phyloP scores from a whole-genome alignment of 2,797 vertebrate genomes.

The Apodemus agrarius region DNA sequence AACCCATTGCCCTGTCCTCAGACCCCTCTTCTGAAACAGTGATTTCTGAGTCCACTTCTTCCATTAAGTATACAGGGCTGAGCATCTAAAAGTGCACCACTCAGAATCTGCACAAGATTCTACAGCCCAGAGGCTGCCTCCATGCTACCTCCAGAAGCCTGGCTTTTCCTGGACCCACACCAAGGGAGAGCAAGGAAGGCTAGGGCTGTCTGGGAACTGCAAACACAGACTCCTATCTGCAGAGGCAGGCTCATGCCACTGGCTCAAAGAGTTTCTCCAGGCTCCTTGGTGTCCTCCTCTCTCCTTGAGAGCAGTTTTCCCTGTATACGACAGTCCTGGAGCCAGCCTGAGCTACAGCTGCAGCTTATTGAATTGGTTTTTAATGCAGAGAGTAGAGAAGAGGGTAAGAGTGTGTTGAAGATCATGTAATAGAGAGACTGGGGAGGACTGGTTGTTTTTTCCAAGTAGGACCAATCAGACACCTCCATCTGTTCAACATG shows the following conservation, averaged over 20 bases:
- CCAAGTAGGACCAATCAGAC: neutral
- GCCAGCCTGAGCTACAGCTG: neutral
- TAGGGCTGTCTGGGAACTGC: neutral
- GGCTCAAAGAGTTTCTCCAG: neutral
- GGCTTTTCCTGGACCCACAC: no score
- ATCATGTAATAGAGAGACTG: neutral
- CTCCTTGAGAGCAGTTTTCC: neutral
- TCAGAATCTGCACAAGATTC: no score
- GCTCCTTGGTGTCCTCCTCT: neutral
- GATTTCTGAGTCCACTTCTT: no score
- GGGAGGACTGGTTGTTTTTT: neutral
- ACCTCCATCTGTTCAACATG: neutral
- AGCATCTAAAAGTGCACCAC: no score
- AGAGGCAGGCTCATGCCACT: neutral
- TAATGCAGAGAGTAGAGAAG: neutral
- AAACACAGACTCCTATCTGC: neutral
- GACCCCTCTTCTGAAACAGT: neutral
- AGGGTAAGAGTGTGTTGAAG: neutral
- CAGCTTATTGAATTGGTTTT: neutral
- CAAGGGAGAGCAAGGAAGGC: neutral
- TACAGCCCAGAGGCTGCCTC: neutral
- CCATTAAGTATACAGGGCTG: no score
- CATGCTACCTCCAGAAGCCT: neutral
- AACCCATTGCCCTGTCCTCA: no score
- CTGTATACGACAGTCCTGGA: rapidly evolving